Conservation (phyloP, 2,113 vertebrate species). For the Calidris pugnax region DNA sequence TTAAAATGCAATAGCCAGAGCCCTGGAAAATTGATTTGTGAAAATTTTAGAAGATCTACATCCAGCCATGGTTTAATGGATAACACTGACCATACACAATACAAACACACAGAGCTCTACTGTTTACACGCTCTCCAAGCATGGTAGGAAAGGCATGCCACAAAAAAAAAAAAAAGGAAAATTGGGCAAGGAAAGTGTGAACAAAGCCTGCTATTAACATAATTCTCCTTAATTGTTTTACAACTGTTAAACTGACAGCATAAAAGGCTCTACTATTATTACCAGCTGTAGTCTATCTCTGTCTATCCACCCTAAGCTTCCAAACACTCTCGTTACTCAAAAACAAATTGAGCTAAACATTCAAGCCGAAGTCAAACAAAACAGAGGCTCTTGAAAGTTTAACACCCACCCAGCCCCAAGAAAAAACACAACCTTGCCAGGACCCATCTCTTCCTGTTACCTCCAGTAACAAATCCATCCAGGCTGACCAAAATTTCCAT, state of each 20-base stretch:
- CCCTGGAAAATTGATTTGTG: slow-evolving; percentile 60
- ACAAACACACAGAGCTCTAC: slow-evolving; percentile 31
- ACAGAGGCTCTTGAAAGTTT: too few species aligned
- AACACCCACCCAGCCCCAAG: not conserved
- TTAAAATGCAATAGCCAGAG: slow-evolving; percentile 49
- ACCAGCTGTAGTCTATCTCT: slow-evolving; percentile 30
- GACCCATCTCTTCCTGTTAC: not conserved
- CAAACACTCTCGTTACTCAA: slow-evolving; percentile 18
- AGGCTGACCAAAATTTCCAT: not conserved
- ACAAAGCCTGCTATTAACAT: slow-evolving; percentile 55
- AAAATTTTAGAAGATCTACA: slow-evolving; percentile 49
- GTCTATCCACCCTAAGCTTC: slow-evolving; percentile 22
- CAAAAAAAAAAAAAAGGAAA: not conserved
- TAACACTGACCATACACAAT: slow-evolving; percentile 48
- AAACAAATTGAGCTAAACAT: not conserved
- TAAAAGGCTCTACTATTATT: slow-evolving; percentile 44
- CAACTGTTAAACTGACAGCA: slow-evolving; percentile 53
- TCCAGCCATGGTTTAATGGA: slow-evolving; percentile 33
- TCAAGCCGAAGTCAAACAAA: not conserved
- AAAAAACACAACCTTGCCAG: not conserved
- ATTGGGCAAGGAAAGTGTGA: slow-evolving; percentile 33
- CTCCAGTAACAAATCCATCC: not conserved
- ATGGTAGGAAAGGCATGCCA: not conserved
- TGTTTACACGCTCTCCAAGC: not conserved
- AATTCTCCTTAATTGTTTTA: slow-evolving; percentile 66